Percentiles rank a stretch among this genome's conserved stretches.
These are phyloP conservation scores for Ferdinandea cuprea DNA, from an alignment of 2,888 invertebrate genomes.

Conservation along the genomic window DNA sequence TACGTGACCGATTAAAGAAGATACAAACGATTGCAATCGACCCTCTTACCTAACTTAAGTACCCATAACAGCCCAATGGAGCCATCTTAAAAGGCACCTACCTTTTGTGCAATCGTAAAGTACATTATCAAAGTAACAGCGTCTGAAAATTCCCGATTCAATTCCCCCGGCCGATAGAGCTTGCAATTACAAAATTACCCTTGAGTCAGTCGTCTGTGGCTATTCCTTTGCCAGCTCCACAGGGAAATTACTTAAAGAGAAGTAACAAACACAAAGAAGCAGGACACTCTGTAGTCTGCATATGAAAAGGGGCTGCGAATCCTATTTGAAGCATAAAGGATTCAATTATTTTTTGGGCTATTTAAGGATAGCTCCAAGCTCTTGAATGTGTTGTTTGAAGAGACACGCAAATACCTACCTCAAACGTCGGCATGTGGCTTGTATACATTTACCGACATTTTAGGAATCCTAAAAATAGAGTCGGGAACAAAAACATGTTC, in stretches of 20 bases:
- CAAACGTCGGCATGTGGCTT: not conserved
- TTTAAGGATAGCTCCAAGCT: too few relatives aligned
- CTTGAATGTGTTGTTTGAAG: too few relatives aligned
- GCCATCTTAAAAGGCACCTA: not conserved
- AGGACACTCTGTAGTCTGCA: not conserved
- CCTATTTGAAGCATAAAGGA: not conserved
- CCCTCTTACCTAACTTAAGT: not conserved
- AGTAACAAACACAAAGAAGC: too few relatives aligned
- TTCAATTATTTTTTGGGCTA: too few relatives aligned
- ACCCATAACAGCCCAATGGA: not conserved
- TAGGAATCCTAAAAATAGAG: constrained; percentile 28
- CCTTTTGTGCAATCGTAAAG: not conserved
- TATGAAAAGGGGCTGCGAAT: not conserved
- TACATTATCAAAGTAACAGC: not conserved
- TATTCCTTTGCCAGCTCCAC: not conserved
- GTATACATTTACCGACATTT: not conserved
- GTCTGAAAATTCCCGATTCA: not conserved
- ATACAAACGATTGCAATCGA: constrained; percentile 1
- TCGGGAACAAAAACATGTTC: constrained; percentile 12
- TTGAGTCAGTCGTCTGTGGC: constrained; percentile 27
- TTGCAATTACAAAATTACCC: constrained; percentile 21
- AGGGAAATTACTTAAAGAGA: constrained; percentile 44
- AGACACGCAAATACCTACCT: too few relatives aligned
- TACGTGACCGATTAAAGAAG: too few relatives aligned
- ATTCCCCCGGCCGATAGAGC: constrained; percentile 3